phyloP scores from a whole-genome alignment of 2,113 vertebrate genomes.

The Eulemur macaco region DNA sequence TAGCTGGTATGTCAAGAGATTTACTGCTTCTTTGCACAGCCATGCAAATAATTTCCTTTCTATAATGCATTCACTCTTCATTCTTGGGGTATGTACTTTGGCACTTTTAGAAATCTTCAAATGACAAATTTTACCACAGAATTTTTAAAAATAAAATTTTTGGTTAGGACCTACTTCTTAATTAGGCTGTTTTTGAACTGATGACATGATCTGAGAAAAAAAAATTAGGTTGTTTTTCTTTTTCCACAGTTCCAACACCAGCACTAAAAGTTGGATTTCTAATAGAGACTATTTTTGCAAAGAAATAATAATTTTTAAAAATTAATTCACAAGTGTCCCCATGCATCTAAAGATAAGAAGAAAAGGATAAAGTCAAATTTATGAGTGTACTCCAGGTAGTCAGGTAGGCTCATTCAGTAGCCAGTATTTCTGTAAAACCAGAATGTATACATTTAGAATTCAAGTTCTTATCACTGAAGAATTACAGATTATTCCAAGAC shows the following conservation, averaged over 20 bases:
- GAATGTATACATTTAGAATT: not conserved
- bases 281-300: not conserved
- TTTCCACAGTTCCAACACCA: not conserved
- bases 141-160: not conserved
- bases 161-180: not conserved
- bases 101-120: not conserved
- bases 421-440: not conserved
- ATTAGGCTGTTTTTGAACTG: not conserved
- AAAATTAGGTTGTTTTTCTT: not conserved
- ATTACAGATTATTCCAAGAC: conserved; percentile 1
- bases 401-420: not conserved
- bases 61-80: not conserved
- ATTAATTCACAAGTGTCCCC: not conserved
- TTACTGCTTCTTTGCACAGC: not conserved
- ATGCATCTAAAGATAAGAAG: not conserved
- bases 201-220: too few species aligned
- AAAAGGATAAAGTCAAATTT: not conserved
- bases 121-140: not conserved
- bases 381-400: not conserved
- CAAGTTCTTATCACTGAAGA: not conserved
- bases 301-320: not conserved
- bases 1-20: not conserved
- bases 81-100: not conserved
- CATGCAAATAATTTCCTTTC: not conserved
- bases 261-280: conserved; percentile 3